phyloP scores from a whole-genome alignment of 2,888 invertebrate genomes.

The Pristionchus maxplancki region DNA sequence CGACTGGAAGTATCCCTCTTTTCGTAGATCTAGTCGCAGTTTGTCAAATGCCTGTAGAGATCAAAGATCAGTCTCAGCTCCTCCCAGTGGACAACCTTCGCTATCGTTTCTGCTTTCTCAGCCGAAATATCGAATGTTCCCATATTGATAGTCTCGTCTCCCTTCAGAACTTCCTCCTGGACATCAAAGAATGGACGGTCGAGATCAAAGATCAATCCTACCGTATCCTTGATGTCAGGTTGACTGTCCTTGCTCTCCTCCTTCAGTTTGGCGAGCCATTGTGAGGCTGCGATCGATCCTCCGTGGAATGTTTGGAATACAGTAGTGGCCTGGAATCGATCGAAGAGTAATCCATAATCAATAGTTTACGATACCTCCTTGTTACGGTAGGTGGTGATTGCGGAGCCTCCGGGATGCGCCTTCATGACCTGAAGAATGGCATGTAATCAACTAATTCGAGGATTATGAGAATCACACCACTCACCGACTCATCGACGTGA shows the following conservation, averaged over 20 bases:
- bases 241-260: conserved; percentile 43
- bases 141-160: conserved; percentile 74
- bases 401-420: conserved; percentile 73
- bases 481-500: conserved; percentile 68
- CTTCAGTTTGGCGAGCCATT: conserved; percentile 68
- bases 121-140: conserved; percentile 67
- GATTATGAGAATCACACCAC: background rate
- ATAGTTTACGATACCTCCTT: conserved; percentile 61
- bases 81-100: conserved; percentile 50
- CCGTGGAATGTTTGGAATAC: conserved; percentile 76
- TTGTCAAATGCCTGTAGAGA: conserved; percentile 64
- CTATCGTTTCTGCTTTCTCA: conserved; percentile 65
- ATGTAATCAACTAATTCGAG: background rate
- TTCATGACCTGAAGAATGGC: conserved; percentile 53
- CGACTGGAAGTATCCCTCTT: conserved; percentile 69
- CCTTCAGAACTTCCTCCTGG: conserved; percentile 65
- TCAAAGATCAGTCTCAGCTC: background rate
- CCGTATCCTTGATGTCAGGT: conserved; percentile 43
- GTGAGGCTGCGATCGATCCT: conserved; percentile 72
- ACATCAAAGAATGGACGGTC: background rate
- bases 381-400: conserved; percentile 74
- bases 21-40: conserved; percentile 65
- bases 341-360: no score
- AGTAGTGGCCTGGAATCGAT: conserved; percentile 69
- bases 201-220: conserved; percentile 19